A percentile compares a stretch with the other conserved stretches of the same genome.
Evolutionary conservation across 2,113 vertebrate genomes (phyloP).

Genomic region (Apus apus): DNA sequence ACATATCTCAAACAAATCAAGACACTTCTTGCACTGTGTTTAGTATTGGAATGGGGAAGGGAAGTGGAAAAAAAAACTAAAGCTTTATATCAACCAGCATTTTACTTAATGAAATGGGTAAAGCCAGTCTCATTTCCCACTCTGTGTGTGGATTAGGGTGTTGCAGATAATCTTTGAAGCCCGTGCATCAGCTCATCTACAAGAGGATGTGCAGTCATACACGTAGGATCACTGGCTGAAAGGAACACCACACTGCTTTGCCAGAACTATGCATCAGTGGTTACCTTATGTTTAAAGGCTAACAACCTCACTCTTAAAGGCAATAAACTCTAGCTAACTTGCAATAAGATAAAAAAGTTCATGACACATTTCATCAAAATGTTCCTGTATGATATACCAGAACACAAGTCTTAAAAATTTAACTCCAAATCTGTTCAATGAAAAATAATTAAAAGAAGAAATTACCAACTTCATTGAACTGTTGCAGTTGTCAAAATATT

Average conservation of each 20-base stretch:
- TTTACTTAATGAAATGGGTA: constrained; percentile 63
- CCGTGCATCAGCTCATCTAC: constrained; percentile 68
- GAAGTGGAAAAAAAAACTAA: not conserved
- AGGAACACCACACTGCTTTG: constrained; percentile 55
- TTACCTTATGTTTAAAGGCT: constrained; percentile 31
- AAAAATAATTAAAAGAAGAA: constrained; percentile 92
- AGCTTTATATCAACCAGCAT: constrained; percentile 27
- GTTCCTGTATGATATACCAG: constrained; percentile 73
- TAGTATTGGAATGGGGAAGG: not conserved
- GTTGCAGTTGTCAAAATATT: constrained; percentile 95
- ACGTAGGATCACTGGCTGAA: constrained; percentile 59
- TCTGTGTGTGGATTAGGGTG: constrained; percentile 58
- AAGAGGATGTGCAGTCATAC: constrained; percentile 59
- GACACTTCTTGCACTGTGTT: not conserved
- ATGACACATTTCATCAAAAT: constrained; percentile 68
- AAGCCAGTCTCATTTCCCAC: constrained; percentile 72
- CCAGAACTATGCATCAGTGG: constrained; percentile 46
- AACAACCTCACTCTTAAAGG: constrained; percentile 16
- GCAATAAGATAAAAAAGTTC: constrained; percentile 34
- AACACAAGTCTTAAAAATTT: constrained; percentile 77
- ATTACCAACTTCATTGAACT: constrained; percentile 98
- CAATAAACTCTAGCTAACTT: constrained; percentile 20
- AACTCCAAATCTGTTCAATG: constrained; percentile 86
- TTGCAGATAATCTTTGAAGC: constrained; percentile 69
- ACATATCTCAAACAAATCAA: constrained; percentile 7